Percentiles rank a stretch among this genome's conserved stretches.
Conservation (phyloP, 2,113 vertebrate genomes). For the Engraulis encrasicolus region DNA sequence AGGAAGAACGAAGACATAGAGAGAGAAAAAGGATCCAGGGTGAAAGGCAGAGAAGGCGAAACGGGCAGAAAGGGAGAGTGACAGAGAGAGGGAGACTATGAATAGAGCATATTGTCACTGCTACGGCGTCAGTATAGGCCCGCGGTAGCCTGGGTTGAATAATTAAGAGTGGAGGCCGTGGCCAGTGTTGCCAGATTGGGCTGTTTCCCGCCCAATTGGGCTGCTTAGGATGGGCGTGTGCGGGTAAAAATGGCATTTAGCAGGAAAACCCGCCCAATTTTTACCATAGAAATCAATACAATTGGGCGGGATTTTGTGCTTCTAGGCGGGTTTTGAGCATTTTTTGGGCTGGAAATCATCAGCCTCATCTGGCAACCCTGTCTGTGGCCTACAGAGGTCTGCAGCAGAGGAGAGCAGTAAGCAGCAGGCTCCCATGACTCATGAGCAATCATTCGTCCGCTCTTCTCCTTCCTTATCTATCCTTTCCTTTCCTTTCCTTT, state of each 20-base stretch:
- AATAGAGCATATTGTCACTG: slow-evolving; percentile 55
- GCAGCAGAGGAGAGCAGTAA: slow-evolving; percentile 32
- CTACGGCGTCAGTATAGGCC: too few species aligned
- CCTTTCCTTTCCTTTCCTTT: background rate
- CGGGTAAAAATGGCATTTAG: too few species aligned
- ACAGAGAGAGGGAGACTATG: slow-evolving; percentile 34
- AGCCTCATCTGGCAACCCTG: slow-evolving; percentile 27
- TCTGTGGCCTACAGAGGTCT: slow-evolving; percentile 35
- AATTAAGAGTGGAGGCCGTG: too few species aligned
- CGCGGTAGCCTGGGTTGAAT: too few species aligned
- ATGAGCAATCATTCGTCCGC: slow-evolving; percentile 14
- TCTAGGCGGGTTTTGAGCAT: too few species aligned
- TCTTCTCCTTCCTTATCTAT: background rate
- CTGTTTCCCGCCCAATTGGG: too few species aligned
- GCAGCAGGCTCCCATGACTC: slow-evolving; percentile 33
- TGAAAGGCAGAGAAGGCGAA: background rate
- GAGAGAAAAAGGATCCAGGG: background rate
- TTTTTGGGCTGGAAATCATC: too few species aligned
- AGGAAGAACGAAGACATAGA: background rate
- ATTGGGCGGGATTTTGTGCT: too few species aligned
- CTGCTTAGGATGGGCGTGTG: too few species aligned
- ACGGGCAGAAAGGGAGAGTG: background rate
- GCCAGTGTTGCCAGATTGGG: too few species aligned
- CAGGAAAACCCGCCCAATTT: too few species aligned
- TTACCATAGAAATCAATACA: too few species aligned